These are phyloP conservation scores for Megastigmus dorsalis DNA, from an alignment of 2,888 invertebrate genomes.

Conservation along the genomic window DNA sequence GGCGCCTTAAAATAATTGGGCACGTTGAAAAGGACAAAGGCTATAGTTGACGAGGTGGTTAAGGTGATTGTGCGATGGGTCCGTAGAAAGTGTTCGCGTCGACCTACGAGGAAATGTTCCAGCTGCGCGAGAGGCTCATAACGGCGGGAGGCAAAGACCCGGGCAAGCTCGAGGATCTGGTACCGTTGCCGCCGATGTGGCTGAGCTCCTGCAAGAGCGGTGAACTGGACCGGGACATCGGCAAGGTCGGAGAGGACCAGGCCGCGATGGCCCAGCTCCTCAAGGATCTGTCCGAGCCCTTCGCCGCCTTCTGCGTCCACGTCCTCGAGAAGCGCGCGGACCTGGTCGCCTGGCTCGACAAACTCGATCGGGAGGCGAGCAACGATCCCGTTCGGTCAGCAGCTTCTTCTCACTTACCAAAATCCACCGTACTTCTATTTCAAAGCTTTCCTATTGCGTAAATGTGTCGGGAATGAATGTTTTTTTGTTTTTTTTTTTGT, in stretches of 20 bases:
- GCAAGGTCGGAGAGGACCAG: neutral
- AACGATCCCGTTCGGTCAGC: constrained; percentile 5
- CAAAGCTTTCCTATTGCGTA: too few species aligned
- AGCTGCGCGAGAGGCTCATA: constrained; percentile 66
- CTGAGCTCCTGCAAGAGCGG: neutral
- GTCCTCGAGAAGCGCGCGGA: constrained; percentile 57
- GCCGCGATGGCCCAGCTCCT: neutral
- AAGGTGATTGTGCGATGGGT: too few species aligned
- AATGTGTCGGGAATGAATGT: too few species aligned
- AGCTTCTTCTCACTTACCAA: neutral
- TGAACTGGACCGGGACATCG: neutral
- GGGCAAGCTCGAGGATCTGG: constrained; percentile 63
- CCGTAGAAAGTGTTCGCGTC: constrained; percentile 22
- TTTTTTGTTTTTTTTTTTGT: too few species aligned
- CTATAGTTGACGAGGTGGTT: too few species aligned
- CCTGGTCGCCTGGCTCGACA: constrained; percentile 53
- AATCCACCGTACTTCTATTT: constrained; percentile 3
- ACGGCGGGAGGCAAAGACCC: constrained; percentile 65
- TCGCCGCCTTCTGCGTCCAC: constrained; percentile 52
- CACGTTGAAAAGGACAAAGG: too few species aligned
- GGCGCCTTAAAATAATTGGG: too few species aligned
- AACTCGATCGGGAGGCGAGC: constrained; percentile 42
- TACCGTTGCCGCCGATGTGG: constrained; percentile 1
- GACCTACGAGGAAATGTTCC: constrained; percentile 61
- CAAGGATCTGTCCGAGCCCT: neutral